Evolutionary conservation across 1,140 invertebrate species (phyloP).

Genomic region (Cryptotermes secundus): DNA sequence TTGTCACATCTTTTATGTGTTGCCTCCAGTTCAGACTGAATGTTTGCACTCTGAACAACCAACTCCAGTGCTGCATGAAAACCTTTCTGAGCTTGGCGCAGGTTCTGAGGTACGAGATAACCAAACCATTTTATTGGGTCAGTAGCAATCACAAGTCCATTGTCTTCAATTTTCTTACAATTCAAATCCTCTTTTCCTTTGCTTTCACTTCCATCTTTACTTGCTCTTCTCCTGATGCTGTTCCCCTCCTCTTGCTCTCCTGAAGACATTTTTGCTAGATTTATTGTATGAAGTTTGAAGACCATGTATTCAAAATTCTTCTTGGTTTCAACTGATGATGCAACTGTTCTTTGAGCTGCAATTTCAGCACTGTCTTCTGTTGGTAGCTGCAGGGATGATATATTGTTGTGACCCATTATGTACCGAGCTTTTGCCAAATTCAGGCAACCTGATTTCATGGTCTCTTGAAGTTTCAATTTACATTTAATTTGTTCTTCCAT

Average conservation of each 20-base stretch:
- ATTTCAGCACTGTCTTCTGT: conserved; percentile 59
- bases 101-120: conserved; percentile 67
- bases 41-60: conserved; percentile 61
- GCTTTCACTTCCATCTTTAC: not conserved
- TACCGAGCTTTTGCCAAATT: conserved; percentile 71
- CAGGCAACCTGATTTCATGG: conserved; percentile 58
- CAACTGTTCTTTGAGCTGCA: conserved; percentile 47
- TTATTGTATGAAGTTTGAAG: not conserved
- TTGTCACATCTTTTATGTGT: not conserved
- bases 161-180: conserved; percentile 39
- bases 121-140: conserved; percentile 77
- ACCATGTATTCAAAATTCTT: not conserved
- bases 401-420: conserved; percentile 66
- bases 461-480: conserved; percentile 64
- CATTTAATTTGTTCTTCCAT: conserved; percentile 65
- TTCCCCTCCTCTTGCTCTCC: not conserved
- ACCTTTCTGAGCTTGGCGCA: conserved; percentile 63
- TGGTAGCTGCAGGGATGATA: conserved; percentile 65
- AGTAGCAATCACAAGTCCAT: not conserved
- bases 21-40: conserved; percentile 57
- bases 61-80: conserved; percentile 64
- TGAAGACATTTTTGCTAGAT: not conserved
- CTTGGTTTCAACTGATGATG: not conserved
- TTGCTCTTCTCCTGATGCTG: conserved; percentile 9
- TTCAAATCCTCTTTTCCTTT: conserved; percentile 16